Conservation (phyloP, 2,797 vertebrate species). For the Falco biarmicus region DNA sequence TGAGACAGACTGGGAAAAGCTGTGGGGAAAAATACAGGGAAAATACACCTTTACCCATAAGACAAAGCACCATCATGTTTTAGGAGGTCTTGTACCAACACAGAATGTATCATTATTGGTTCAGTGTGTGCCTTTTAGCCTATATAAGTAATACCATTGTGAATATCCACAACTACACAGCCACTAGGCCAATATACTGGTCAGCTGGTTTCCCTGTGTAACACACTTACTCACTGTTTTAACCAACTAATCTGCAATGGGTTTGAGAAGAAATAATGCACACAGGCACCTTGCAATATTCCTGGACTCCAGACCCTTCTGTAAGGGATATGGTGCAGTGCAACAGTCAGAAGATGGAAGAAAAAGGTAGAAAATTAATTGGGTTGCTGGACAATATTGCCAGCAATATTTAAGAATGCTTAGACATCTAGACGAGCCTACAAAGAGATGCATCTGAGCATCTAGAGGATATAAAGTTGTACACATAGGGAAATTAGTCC, state of each 20-base stretch:
- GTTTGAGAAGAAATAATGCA: background rate
- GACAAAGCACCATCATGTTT: background rate
- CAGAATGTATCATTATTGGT: background rate
- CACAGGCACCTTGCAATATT: background rate
- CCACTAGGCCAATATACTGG: background rate
- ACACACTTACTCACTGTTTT: background rate
- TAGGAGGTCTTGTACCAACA: background rate
- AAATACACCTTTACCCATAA: background rate
- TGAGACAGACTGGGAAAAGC: background rate
- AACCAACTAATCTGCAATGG: background rate
- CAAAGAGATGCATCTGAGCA: background rate
- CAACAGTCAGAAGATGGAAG: background rate
- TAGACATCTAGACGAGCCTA: background rate
- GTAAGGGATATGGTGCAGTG: background rate
- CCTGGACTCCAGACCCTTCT: background rate
- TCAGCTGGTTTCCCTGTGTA: background rate
- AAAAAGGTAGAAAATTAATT: background rate
- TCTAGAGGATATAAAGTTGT: background rate
- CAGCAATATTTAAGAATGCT: background rate
- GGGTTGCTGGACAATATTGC: background rate
- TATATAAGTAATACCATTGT: background rate
- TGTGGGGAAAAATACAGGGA: background rate
- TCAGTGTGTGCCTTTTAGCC: background rate
- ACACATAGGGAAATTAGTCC: background rate
- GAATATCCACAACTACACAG: background rate